Conservation (phyloP, 2,888 invertebrate species). For the Thalpophila matura region DNA sequence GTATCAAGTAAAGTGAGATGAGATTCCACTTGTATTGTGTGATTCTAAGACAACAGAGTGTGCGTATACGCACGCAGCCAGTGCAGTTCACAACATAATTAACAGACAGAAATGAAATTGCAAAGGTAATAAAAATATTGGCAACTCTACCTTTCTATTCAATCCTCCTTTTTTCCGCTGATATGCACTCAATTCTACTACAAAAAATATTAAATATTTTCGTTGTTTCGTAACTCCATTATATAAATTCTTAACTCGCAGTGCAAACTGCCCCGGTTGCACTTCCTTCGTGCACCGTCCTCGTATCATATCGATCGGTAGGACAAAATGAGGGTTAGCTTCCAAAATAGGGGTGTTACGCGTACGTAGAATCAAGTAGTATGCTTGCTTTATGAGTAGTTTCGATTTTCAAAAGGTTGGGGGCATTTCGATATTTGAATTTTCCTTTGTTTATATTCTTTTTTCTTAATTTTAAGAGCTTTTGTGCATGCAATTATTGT, state of each 20-base stretch:
- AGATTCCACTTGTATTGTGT: conserved; percentile 42
- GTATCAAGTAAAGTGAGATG: conserved; percentile 19
- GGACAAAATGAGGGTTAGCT: conserved; percentile 48
- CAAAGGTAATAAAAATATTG: no score
- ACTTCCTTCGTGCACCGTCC: conserved; percentile 65
- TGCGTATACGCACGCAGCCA: background rate
- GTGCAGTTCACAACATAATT: conserved; percentile 15
- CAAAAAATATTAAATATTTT: no score
- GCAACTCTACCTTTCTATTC: no score
- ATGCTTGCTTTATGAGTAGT: conserved; percentile 30
- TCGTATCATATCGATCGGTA: conserved; percentile 59
- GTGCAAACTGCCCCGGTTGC: conserved; percentile 62
- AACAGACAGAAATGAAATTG: conserved; percentile 3
- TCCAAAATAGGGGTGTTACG: conserved; percentile 55
- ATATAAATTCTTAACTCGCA: conserved; percentile 34
- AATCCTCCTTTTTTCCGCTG: no score
- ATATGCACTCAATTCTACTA: no score
- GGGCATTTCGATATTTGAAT: background rate
- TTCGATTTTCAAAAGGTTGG: conserved; percentile 27
- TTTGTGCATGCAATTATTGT: no score
- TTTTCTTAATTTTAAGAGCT: background rate
- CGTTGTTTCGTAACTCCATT: conserved; percentile 25
- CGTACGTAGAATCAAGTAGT: conserved; percentile 30
- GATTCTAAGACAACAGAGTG: conserved; percentile 15
- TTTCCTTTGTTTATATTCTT: background rate